Base-by-base conservation (phyloP, 2,113 vertebrate species). In the Vicugna pacos region DNA sequence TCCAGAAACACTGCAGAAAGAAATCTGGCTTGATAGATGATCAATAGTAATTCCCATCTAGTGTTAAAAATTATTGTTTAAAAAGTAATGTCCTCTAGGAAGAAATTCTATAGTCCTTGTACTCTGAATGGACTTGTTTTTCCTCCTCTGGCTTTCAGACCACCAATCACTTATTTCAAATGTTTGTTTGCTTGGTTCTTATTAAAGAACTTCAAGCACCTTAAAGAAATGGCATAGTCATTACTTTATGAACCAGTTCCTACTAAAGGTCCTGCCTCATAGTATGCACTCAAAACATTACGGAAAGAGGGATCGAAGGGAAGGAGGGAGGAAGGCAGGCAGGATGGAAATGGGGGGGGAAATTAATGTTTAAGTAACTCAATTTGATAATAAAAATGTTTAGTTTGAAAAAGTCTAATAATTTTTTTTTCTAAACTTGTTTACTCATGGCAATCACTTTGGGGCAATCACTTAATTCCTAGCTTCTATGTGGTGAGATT, bases 1-100 rank as follows among this genome's bases (percentile, higher is more conserved):
- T 58, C 56, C 56, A 94, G 88, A 96, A 91, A 84, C 35, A 64
- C n/a, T 62, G 26, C 30, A 95, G 62, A 80, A 92, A 79, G 50
- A 96, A 96, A 95, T 89, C 30, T 79, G 35, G 9, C 76, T 81
- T 95, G 88, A 91, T 69, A 86, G 91, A 85, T 94, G 81, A 97
- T 94, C 91, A 86, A 91, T 94, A 91, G 58, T 54, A 70, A 93
- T 93, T 85, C 50, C 7, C 20, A 76, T 19, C 20, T 73, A 62
- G 10, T 69, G 28, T 91, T 96, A 69, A 87, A 95, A 93, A 76
- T 52, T 70, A 94, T 82, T 91, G 72, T 95, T 96, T 91, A 94
- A 93, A 87, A 93, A 72, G 16, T 58, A 73, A 73, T 77, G 32
- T 81, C 38, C 50, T 52, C 24, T 38, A 89, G 65, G 8, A 88